Evolutionary conservation across 2,797 vertebrate genomes (phyloP).

Genomic region (Neosalanx taihuensis): DNA sequence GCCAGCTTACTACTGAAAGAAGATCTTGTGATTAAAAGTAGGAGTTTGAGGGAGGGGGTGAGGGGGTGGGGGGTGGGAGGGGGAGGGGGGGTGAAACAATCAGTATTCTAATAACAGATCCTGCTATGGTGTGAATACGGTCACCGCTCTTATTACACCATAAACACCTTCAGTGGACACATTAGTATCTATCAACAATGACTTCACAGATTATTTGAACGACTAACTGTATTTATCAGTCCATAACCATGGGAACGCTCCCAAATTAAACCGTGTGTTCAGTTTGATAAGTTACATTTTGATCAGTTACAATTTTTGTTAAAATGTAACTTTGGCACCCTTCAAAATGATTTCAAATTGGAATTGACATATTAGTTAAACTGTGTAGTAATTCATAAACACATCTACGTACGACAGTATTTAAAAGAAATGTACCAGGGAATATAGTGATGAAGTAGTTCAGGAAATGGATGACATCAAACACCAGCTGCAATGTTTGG

Average conservation of each 20-base stretch:
- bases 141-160: slow-evolving; percentile 48
- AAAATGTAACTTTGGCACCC: background rate
- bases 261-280: background rate
- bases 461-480: background rate
- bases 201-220: slow-evolving; percentile 48
- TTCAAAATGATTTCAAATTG: background rate
- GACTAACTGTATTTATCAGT: slow-evolving; percentile 36
- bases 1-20: slow-evolving; percentile 7
- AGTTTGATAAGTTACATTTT: background rate
- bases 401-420: no score
- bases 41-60: slow-evolving; percentile 1
- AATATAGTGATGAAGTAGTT: no score
- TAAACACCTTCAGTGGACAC: slow-evolving; percentile 20
- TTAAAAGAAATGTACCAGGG: no score
- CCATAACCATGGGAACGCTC: background rate
- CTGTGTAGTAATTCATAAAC: background rate
- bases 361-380: background rate
- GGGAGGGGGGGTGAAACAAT: background rate
- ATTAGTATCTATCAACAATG: slow-evolving; percentile 41
- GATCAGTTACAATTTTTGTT: background rate
- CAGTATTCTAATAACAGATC: slow-evolving; percentile 7
- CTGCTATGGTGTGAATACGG: slow-evolving; percentile 19
- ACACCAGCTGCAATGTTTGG: background rate
- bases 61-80: no score
- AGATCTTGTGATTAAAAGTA: slow-evolving; percentile 27